These are phyloP conservation scores for Mesocricetus auratus DNA, from an alignment of 2,113 vertebrate genomes.

Conservation along the genomic window DNA sequence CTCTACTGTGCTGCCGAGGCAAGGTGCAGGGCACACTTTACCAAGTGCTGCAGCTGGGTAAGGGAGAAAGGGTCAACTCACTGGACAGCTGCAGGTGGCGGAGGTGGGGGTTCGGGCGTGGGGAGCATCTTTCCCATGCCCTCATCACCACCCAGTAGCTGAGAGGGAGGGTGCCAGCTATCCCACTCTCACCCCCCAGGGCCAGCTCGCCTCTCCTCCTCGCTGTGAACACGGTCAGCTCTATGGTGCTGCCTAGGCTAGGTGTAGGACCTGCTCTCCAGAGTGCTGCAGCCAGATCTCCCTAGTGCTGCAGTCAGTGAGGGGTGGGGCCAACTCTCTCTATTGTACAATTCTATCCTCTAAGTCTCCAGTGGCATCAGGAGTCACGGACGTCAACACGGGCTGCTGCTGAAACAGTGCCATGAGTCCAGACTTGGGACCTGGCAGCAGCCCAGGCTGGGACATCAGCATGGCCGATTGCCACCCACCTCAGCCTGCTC, in stretches of 20 bases:
- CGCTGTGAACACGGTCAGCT: not conserved
- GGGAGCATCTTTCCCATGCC: not conserved
- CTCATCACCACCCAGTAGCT: not conserved
- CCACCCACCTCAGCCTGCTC: not conserved
- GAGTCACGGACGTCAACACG: not conserved
- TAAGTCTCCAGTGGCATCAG: not conserved
- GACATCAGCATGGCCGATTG: not conserved
- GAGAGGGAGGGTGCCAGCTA: not conserved
- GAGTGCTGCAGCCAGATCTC: not conserved
- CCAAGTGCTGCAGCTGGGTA: not conserved
- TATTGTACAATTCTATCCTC: not conserved
- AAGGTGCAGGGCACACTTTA: not conserved
- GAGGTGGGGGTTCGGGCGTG: too few species aligned
- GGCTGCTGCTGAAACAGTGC: not conserved
- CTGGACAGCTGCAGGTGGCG: not conserved
- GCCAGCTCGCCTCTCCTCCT: not conserved
- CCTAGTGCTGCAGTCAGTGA: not conserved
- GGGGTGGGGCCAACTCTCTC: not conserved
- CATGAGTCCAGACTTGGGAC: too few species aligned
- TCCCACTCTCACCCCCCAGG: not conserved
- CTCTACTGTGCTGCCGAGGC: not conserved
- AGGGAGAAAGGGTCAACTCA: not conserved
- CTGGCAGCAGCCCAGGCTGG: not conserved
- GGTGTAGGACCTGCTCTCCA: too few species aligned
- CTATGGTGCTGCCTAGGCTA: not conserved